phyloP scores from a whole-genome alignment of 2,113 vertebrate genomes.

The Datnioides undecimradiatus region DNA sequence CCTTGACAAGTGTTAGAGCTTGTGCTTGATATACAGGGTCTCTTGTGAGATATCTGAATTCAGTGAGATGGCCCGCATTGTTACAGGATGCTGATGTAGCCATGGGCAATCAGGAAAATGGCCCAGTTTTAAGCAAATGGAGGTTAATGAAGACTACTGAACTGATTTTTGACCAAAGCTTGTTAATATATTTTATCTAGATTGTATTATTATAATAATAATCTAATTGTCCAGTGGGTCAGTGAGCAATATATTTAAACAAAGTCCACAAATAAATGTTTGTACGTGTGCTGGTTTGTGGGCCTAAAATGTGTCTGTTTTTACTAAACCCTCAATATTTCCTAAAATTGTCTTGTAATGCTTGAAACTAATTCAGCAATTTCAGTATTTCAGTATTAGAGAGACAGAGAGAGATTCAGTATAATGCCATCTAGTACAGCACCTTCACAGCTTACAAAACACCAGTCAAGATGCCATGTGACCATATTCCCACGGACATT shows the following conservation, averaged over 20 bases:
- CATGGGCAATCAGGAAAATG: slow-evolving; percentile 34
- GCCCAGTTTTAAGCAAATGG: slow-evolving; percentile 6
- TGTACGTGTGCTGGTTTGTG: not conserved
- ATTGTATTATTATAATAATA: not conserved
- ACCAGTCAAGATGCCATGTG: not conserved
- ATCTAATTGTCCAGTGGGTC: not conserved
- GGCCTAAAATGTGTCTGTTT: not conserved
- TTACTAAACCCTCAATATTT: not conserved
- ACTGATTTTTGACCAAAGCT: not conserved
- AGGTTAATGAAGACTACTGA: not conserved
- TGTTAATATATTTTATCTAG: too few relatives aligned
- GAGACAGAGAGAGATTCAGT: too few relatives aligned
- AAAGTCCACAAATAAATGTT: not conserved
- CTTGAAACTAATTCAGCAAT: not conserved
- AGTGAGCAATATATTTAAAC: not conserved
- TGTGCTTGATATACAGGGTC: slow-evolving; percentile 66
- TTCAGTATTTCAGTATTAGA: too few relatives aligned
- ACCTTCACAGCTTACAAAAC: not conserved
- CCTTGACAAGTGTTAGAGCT: slow-evolving; percentile 60
- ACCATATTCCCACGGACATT: not conserved
- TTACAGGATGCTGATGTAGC: slow-evolving; percentile 64
- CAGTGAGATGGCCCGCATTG: slow-evolving; percentile 48
- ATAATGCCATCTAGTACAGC: not conserved
- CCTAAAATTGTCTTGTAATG: not conserved
- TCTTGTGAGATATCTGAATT: slow-evolving; percentile 68